Evolutionary conservation across 2,888 invertebrate genomes (phyloP).

Genomic region (Corythucha ciliata): DNA sequence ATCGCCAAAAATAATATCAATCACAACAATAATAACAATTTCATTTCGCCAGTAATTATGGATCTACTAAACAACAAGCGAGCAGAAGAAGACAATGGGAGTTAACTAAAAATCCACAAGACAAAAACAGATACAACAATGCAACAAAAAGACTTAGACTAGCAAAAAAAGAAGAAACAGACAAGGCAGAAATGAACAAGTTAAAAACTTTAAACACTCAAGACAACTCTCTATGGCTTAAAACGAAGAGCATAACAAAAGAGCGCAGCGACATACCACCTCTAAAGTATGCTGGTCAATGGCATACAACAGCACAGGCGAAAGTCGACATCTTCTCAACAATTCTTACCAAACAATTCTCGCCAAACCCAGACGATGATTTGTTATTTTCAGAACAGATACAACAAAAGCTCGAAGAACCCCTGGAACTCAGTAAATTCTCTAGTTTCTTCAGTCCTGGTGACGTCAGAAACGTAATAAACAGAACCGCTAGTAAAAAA

Average conservation of each 20-base stretch:
- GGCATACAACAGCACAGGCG: constrained; percentile 8
- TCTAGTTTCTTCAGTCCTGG: no score
- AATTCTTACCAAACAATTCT: constrained; percentile 6
- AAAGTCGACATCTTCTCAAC: constrained; percentile 11
- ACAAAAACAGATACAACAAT: constrained; percentile 13
- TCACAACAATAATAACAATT: constrained; percentile 4
- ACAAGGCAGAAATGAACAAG: constrained; percentile 10
- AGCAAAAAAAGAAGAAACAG: constrained; percentile 5
- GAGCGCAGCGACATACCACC: not conserved
- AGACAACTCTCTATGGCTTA: constrained; percentile 1
- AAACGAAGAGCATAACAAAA: not conserved
- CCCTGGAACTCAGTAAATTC: not conserved
- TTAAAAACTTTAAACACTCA: constrained; percentile 3
- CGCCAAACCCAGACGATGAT: constrained; percentile 7
- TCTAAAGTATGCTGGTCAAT: constrained; percentile 5
- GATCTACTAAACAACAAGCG: not conserved
- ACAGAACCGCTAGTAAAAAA: no score
- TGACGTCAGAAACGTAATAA: no score
- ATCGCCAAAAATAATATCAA: not conserved
- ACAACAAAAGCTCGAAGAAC: constrained; percentile 1
- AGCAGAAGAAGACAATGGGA: not conserved
- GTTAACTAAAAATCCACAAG: not conserved
- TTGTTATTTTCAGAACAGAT: not conserved
- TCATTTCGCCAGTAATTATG: not conserved
- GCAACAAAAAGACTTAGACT: constrained; percentile 7